A percentile compares a stretch with the other conserved stretches of the same genome.
These are phyloP conservation scores for Macaria liturata DNA, from an alignment of 2,888 invertebrate genomes.

Conservation along the genomic window DNA sequence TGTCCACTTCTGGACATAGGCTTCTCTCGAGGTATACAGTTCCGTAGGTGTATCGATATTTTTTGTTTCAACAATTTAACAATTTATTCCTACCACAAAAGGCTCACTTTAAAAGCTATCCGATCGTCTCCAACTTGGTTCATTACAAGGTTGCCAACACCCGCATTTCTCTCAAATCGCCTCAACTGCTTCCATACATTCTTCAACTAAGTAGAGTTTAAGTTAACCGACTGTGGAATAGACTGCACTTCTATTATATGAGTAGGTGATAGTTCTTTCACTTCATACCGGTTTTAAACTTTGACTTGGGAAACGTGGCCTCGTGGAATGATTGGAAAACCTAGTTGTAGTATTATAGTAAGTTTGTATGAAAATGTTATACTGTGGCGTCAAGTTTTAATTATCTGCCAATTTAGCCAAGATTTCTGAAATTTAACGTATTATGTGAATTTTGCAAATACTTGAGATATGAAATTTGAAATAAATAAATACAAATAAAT, in stretches of 20 bases:
- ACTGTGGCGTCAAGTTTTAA: too few relatives aligned
- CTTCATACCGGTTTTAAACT: constrained; percentile 30
- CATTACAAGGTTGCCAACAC: constrained; percentile 30
- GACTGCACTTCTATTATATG: constrained; percentile 8
- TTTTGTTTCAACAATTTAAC: too few relatives aligned
- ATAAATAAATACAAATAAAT: too few relatives aligned
- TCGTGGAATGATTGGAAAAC: too few relatives aligned
- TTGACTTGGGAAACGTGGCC: too few relatives aligned
- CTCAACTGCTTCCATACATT: constrained; percentile 41
- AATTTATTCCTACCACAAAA: neutral
- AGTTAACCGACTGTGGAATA: constrained; percentile 19
- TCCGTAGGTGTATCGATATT: neutral
- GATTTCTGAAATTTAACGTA: too few relatives aligned
- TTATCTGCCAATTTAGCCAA: too few relatives aligned
- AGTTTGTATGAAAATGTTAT: too few relatives aligned
- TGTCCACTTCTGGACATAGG: too few relatives aligned
- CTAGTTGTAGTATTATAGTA: too few relatives aligned
- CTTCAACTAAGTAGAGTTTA: constrained; percentile 34
- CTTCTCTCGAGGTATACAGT: neutral
- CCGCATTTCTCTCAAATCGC: constrained; percentile 35
- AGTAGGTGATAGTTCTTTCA: neutral
- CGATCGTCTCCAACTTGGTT: constrained; percentile 29
- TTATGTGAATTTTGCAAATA: too few relatives aligned
- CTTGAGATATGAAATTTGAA: too few relatives aligned
- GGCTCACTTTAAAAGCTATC: constrained; percentile 14